Conservation (phyloP, 1,140 invertebrate species). For the Octopus sinensis region DNA sequence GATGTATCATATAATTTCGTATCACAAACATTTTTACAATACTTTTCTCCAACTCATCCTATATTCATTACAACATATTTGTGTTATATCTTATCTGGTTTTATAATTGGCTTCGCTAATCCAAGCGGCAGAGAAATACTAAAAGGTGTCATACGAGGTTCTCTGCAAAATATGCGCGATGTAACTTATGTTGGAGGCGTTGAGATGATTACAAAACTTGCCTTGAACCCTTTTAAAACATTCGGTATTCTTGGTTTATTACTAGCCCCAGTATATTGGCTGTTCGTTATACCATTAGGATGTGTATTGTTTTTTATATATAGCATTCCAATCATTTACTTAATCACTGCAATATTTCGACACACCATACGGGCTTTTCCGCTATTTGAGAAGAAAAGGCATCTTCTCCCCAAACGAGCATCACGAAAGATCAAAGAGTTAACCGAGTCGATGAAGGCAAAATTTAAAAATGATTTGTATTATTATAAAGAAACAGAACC, state of each 20-base stretch:
- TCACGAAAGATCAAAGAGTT: neutral
- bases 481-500: neutral
- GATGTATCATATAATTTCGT: slow-evolving; percentile 40
- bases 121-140: slow-evolving; percentile 42
- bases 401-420: neutral
- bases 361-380: neutral
- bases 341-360: slow-evolving; percentile 17
- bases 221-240: slow-evolving; percentile 44
- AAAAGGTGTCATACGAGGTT: slow-evolving; percentile 36
- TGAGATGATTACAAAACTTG: slow-evolving; percentile 39
- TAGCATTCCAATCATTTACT: slow-evolving; percentile 49
- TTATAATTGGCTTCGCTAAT: slow-evolving; percentile 40
- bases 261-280: slow-evolving; percentile 40
- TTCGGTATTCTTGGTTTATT: slow-evolving; percentile 46
- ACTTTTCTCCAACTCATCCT: slow-evolving; percentile 46
- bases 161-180: slow-evolving; percentile 47
- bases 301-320: slow-evolving; percentile 41
- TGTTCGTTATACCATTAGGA: slow-evolving; percentile 38
- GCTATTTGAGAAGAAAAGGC: neutral
- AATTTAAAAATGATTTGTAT: neutral
- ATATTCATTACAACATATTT: slow-evolving; percentile 48
- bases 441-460: neutral
- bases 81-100: slow-evolving; percentile 43
- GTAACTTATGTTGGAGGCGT: slow-evolving; percentile 46
- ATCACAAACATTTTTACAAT: slow-evolving; percentile 48